These are phyloP conservation scores for Ctenoplectra terminalis DNA, from an alignment of 1,140 invertebrate genomes.

Conservation along the genomic window DNA sequence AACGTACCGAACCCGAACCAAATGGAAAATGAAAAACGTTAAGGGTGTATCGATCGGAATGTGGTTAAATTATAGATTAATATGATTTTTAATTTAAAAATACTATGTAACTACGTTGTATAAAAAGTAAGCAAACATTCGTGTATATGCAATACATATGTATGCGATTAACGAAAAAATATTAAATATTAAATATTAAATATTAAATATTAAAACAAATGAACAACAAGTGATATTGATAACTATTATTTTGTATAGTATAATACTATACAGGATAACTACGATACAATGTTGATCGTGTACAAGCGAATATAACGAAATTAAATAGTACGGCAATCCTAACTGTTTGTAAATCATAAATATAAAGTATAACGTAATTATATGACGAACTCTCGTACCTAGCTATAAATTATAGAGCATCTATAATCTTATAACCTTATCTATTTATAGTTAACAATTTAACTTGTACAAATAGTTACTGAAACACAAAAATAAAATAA, in stretches of 20 bases:
- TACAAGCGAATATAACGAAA: constrained; percentile 53
- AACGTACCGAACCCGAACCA: too few relatives aligned
- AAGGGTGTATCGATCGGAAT: constrained; percentile 66
- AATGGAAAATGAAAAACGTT: too few relatives aligned
- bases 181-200: not conserved
- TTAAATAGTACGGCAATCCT: constrained; percentile 47
- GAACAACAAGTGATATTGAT: too few relatives aligned
- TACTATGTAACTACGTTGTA: too few relatives aligned
- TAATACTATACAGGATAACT: too few relatives aligned
- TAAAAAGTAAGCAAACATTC: not conserved
- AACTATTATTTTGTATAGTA: too few relatives aligned
- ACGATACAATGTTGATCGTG: constrained; percentile 23
- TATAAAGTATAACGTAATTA: constrained; percentile 23
- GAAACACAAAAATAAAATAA: constrained; percentile 77
- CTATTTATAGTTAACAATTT: constrained; percentile 78
- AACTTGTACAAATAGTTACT: constrained; percentile 79
- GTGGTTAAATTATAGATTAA: not conserved
- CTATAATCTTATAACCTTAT: constrained; percentile 77
- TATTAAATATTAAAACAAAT: too few relatives aligned
- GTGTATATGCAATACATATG: not conserved
- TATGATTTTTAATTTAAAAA: too few relatives aligned
- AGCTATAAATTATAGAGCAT: constrained; percentile 65
- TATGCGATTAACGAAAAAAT: not conserved
- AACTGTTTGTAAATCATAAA: constrained; percentile 19
- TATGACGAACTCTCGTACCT: constrained; percentile 74